A percentile compares a stretch with the other conserved stretches of the same genome.
These are phyloP conservation scores for Geotrupes spiniger DNA, from an alignment of 2,888 invertebrate genomes.

Conservation along the genomic window DNA sequence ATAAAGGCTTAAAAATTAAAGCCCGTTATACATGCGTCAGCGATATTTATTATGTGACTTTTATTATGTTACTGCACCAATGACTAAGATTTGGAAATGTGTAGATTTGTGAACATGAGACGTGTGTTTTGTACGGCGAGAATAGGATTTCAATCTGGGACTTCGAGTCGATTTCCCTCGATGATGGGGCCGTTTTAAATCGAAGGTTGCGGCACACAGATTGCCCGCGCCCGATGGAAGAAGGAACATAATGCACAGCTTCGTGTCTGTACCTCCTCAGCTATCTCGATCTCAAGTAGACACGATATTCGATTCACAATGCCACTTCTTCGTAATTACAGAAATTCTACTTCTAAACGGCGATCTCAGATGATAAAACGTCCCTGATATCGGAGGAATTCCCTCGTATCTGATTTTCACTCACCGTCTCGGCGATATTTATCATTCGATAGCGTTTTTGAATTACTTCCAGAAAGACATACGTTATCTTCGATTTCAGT, in stretches of 20 bases:
- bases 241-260: constrained; percentile 16
- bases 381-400: constrained; percentile 18
- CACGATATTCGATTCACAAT: constrained; percentile 27
- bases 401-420: constrained; percentile 1
- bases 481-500: too few species aligned
- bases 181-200: too few species aligned
- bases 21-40: too few species aligned
- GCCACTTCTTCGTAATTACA: constrained; percentile 30
- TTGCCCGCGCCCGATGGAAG: constrained; percentile 13
- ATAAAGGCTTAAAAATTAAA: too few species aligned
- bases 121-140: too few species aligned
- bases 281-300: constrained; percentile 19
- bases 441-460: background rate
- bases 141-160: too few species aligned
- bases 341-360: constrained; percentile 27
- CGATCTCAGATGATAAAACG: constrained; percentile 27
- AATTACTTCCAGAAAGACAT: too few species aligned
- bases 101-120: too few species aligned
- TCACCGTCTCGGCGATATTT: constrained; percentile 1
- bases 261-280: constrained; percentile 17
- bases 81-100: too few species aligned
- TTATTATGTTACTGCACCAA: too few species aligned
- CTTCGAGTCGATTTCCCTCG: too few species aligned
- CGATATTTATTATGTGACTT: too few species aligned
- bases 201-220: constrained; percentile 3